Evolutionary conservation across 2,888 invertebrate genomes (phyloP).

Genomic region (Hirtodrosophila cameraria): DNA sequence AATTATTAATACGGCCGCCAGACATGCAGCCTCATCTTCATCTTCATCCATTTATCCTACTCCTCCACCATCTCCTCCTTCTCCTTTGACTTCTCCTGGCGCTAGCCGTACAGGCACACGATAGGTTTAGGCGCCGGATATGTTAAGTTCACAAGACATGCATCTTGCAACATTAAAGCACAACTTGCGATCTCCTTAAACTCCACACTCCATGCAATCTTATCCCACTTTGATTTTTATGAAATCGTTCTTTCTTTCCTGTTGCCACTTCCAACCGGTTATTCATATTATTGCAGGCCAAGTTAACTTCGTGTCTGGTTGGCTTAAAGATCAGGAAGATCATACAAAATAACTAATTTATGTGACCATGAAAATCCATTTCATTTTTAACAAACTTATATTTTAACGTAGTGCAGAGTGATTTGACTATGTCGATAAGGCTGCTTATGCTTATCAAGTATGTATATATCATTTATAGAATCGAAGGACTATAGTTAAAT

Average conservation of each 20-base stretch:
- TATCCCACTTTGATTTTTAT: slow-evolving; percentile 4
- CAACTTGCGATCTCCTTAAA: slow-evolving; percentile 48
- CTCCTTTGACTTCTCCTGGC: slow-evolving; percentile 15
- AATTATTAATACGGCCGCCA: slow-evolving; percentile 64
- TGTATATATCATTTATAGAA: too few relatives aligned
- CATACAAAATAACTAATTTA: slow-evolving; percentile 15
- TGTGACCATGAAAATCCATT: slow-evolving; percentile 21
- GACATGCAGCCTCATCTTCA: slow-evolving; percentile 66
- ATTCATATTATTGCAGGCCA: not conserved
- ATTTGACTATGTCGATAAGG: not conserved
- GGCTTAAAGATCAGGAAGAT: slow-evolving; percentile 13
- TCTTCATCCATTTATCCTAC: too few relatives aligned
- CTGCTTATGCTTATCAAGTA: too few relatives aligned
- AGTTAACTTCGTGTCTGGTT: not conserved
- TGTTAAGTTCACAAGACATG: slow-evolving; percentile 75
- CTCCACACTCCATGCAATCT: slow-evolving; percentile 7
- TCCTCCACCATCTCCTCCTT: not conserved
- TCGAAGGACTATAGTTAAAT: too few relatives aligned
- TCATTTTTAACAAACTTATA: slow-evolving; percentile 7
- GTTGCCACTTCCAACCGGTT: slow-evolving; percentile 28
- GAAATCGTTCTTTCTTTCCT: slow-evolving; percentile 8
- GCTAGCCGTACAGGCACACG: slow-evolving; percentile 32
- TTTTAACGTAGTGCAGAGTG: not conserved
- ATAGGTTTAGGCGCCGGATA: slow-evolving; percentile 79
- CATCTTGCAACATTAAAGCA: slow-evolving; percentile 54